These are phyloP conservation scores for Rhysida immarginata DNA, from an alignment of 1,140 invertebrate genomes.

Conservation along the genomic window DNA sequence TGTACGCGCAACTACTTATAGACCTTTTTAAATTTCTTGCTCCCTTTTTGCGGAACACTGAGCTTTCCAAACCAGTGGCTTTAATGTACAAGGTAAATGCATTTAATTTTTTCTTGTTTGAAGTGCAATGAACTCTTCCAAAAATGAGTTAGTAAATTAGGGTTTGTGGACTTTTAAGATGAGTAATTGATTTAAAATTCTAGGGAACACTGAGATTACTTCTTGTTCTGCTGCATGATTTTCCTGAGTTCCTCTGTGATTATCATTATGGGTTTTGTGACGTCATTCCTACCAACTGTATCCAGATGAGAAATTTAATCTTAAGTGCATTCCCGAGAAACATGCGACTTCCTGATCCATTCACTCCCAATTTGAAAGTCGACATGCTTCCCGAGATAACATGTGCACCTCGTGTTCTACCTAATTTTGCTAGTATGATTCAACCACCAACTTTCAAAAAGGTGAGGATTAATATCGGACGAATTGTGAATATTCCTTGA, in stretches of 20 bases:
- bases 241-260: slow-evolving; percentile 97
- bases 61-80: slow-evolving; percentile 82
- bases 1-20: slow-evolving; percentile 68
- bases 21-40: slow-evolving; percentile 93
- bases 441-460: slow-evolving; percentile 79
- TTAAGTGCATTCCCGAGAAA: slow-evolving; percentile 93
- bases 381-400: slow-evolving; percentile 78
- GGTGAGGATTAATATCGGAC: slow-evolving; percentile 23
- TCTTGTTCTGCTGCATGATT: slow-evolving; percentile 93
- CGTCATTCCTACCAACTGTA: slow-evolving; percentile 96
- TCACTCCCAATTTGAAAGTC: slow-evolving; percentile 92
- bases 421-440: slow-evolving; percentile 75
- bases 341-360: slow-evolving; percentile 95
- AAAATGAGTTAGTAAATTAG: background rate
- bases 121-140: too few species aligned
- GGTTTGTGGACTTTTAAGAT: too few species aligned
- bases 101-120: too few species aligned
- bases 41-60: slow-evolving; percentile 91
- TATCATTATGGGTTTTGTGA: slow-evolving; percentile 99
- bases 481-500: too few species aligned
- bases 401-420: slow-evolving; percentile 65
- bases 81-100: slow-evolving; percentile 65
- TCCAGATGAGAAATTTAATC: slow-evolving; percentile 97
- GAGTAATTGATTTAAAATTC: too few species aligned
- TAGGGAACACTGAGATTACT: slow-evolving; percentile 86